Evolutionary conservation across 2,797 vertebrate genomes (phyloP).

Genomic region (Carduelis carduelis): DNA sequence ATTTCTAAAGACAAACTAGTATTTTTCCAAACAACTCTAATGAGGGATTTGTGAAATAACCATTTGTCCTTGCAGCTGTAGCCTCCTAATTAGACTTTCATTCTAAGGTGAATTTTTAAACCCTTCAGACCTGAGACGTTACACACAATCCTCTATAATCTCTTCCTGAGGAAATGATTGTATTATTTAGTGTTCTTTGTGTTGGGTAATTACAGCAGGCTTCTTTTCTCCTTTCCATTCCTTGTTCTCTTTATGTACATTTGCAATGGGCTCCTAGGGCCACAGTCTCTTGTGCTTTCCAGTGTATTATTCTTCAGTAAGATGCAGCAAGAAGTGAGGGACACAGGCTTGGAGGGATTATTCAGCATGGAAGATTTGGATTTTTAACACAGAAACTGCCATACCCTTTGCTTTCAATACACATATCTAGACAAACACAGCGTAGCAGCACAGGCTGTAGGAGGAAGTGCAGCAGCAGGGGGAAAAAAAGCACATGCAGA

Average conservation of each 20-base stretch:
- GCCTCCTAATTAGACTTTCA: slow-evolving; percentile 8
- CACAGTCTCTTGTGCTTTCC: neutral
- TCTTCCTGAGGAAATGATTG: slow-evolving; percentile 42
- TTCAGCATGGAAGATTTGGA: neutral
- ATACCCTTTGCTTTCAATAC: neutral
- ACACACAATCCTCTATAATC: slow-evolving; percentile 19
- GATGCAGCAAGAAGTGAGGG: neutral
- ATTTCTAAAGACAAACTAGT: neutral
- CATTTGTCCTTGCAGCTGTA: neutral
- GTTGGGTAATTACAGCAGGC: neutral
- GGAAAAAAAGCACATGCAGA: neutral
- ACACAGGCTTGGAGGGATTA: neutral
- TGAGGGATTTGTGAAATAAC: neutral
- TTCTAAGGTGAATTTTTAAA: slow-evolving; percentile 24
- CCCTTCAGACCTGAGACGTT: neutral
- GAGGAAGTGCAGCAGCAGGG: neutral
- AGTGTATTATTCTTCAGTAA: neutral
- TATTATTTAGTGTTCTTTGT: neutral
- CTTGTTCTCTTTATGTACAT: neutral
- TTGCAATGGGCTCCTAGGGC: neutral
- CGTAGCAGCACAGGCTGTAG: rapidly evolving
- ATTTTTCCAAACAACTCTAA: slow-evolving; percentile 31
- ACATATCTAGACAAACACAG: neutral
- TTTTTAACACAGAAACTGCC: neutral
- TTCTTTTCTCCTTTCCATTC: neutral